Conservation (phyloP, 2,797 vertebrate species). For the Protosalanx chinensis region DNA sequence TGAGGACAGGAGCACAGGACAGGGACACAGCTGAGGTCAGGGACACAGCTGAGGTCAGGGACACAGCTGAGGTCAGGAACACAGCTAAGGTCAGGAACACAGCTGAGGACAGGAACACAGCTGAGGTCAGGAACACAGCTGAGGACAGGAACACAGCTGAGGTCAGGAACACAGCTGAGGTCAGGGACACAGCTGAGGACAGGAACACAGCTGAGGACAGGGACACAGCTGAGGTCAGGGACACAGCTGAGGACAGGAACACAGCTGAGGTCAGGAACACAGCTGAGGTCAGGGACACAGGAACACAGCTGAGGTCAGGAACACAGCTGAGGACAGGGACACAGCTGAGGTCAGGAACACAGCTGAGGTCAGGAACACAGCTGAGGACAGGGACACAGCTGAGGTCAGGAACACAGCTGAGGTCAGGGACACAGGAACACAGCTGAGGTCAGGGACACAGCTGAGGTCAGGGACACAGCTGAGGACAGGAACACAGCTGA, state of each 20-base stretch:
- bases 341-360: not conserved
- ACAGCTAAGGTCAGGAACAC: not conserved
- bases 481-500: not conserved
- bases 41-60: not conserved
- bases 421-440: not conserved
- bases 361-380: too few relatives aligned
- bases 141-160: not conserved
- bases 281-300: too few relatives aligned
- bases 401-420: not conserved
- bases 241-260: too few relatives aligned
- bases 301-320: not conserved
- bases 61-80: too few relatives aligned
- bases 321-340: too few relatives aligned
- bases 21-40: too few relatives aligned
- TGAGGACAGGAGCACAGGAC: too few relatives aligned
- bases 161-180: not conserved
- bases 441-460: not conserved
- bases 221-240: not conserved
- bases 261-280: not conserved
- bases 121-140: not conserved
- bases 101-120: too few relatives aligned
- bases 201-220: too few relatives aligned
- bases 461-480: too few relatives aligned
- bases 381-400: not conserved
- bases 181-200: not conserved